Percentiles rank a stretch among this genome's conserved stretches.
phyloP scores from a whole-genome alignment of 2,113 vertebrate genomes.

The Desmodus rotundus region DNA sequence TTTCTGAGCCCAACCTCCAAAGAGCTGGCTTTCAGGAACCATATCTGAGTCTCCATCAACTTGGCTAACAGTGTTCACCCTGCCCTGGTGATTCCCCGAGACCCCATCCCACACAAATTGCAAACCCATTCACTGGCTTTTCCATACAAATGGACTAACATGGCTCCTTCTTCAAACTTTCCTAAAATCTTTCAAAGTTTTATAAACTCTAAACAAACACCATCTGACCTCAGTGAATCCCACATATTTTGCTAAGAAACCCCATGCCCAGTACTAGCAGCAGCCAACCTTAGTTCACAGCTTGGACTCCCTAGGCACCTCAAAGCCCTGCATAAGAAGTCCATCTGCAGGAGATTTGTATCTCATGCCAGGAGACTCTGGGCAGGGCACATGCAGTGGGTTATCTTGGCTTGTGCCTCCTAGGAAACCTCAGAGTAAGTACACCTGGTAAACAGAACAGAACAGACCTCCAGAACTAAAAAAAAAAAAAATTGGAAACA shows the following conservation, averaged over 20 bases:
- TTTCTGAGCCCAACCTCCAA: too few species aligned
- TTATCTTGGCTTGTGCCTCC: not conserved
- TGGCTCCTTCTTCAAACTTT: not conserved
- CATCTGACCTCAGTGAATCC: not conserved
- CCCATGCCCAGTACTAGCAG: not conserved
- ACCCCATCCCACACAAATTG: not conserved
- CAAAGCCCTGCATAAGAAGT: not conserved
- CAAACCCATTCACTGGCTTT: not conserved
- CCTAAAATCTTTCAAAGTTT: not conserved
- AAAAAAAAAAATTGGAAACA: not conserved
- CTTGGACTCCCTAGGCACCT: not conserved
- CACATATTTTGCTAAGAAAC: not conserved
- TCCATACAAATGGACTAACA: not conserved
- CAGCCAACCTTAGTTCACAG: not conserved
- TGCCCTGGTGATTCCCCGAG: not conserved
- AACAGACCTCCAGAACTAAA: not conserved
- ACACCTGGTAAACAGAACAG: not conserved
- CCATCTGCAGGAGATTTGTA: not conserved
- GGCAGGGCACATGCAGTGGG: not conserved
- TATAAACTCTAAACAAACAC: not conserved
- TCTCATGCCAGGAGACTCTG: not conserved
- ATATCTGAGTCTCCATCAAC: not conserved
- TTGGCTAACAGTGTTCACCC: not conserved
- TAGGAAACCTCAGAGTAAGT: not conserved
- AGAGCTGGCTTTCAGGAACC: not conserved